Base-by-base conservation (phyloP, 2,113 vertebrate genomes). In the Marcusenius ussheri region DNA sequence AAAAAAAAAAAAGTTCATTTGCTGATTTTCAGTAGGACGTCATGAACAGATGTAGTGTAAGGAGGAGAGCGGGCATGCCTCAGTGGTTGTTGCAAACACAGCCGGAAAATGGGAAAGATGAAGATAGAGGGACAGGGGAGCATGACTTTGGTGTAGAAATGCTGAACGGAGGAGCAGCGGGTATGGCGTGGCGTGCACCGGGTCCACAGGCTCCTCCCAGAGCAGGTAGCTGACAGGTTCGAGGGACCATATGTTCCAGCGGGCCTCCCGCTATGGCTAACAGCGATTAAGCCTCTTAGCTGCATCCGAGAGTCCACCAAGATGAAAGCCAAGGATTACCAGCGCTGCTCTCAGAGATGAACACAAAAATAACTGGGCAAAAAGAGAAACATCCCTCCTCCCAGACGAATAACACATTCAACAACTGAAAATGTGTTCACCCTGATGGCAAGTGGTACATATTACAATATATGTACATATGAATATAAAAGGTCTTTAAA, bases 381-480 rank as follows among this genome's bases (percentile, higher is more conserved):
- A 91, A 91, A 94, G 93, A 91, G 83, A 90, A 91, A 94, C 92
- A 35, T 86, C 91, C 88, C 84, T 93, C 93, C 91, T 92, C 13
- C 35, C 24, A 42, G 42, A 93, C 91, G 88, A 91, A 93, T 90
- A 94, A 95, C 93, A 95, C 92, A 92, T 93, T 94, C 91, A 94
- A 94, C 91, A 94, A 94, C 91, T 89, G 15, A 93, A 95, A 95
- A 95, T 93, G 91, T 91, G 90, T 93, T 94, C 90, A 95, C 94
- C 95, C 95, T 95, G 95, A 94, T 95, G 94, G 94, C 94, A 95
- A 95, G 94, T 95, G 95, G 94, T 94, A 93, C 95, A 95, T 93
- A 51, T 24, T 42, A 80, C 35, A 80, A 27, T 39, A 13, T 89
- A 50, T 74, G 49, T 89, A 88, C 87, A 88, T 45, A 94, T 31